Conservation (phyloP, 2,797 vertebrate genomes). For the Dryobates pubescens region DNA sequence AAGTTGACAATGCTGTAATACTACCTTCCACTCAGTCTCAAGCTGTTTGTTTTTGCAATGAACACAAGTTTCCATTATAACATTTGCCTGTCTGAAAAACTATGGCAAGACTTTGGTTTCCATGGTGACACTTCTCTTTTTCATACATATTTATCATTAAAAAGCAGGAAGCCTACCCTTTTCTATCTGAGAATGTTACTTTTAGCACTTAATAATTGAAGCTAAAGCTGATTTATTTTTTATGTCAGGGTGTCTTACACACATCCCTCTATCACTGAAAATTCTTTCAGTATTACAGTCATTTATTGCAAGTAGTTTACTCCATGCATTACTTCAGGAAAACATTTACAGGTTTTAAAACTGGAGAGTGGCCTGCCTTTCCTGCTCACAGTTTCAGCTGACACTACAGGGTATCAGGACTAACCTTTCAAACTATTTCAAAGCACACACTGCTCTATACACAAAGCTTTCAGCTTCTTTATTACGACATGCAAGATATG, state of each 20-base stretch:
- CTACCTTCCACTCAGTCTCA: not conserved
- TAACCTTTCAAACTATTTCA: slow-evolving; percentile 65
- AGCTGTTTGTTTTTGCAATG: slow-evolving; percentile 67
- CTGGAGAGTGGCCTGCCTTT: slow-evolving; percentile 23
- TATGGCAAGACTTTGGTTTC: slow-evolving; percentile 68
- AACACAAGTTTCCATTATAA: slow-evolving; percentile 63
- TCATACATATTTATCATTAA: slow-evolving; percentile 74
- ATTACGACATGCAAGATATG: not conserved
- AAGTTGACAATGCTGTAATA: slow-evolving; percentile 25
- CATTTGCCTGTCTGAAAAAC: slow-evolving; percentile 64
- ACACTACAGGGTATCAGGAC: slow-evolving; percentile 10
- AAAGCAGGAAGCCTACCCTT: slow-evolving; percentile 62
- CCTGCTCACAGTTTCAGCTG: not conserved
- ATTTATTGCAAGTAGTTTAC: slow-evolving; percentile 67
- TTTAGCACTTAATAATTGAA: slow-evolving; percentile 76
- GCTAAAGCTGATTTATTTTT: slow-evolving; percentile 76
- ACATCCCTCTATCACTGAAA: slow-evolving; percentile 63
- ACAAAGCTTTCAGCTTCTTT: slow-evolving; percentile 32
- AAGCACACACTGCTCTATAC: not conserved
- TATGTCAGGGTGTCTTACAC: slow-evolving; percentile 69
- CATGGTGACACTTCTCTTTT: slow-evolving; percentile 72
- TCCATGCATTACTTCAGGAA: slow-evolving; percentile 64
- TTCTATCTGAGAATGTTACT: slow-evolving; percentile 67
- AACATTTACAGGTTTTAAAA: slow-evolving; percentile 54
- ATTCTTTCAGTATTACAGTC: not conserved